Conservation (phyloP, 2,797 vertebrate species). For the Odontamblyopus rebecca region DNA sequence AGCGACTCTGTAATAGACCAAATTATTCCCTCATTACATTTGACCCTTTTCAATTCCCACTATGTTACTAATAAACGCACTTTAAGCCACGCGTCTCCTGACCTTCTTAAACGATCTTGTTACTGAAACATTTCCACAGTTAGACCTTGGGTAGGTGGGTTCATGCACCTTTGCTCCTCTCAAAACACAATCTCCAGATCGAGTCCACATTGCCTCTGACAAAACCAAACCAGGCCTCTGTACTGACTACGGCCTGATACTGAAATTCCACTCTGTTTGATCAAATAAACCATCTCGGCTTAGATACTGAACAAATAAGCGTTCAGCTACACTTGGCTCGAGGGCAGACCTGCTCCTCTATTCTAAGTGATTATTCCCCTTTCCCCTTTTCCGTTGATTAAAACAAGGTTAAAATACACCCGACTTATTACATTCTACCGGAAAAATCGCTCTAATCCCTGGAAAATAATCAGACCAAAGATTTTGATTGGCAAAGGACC, state of each 20-base stretch:
- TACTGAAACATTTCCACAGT: constrained; percentile 56
- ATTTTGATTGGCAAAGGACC: constrained; percentile 64
- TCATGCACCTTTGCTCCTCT: not conserved
- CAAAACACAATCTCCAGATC: constrained; percentile 25
- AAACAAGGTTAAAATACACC: constrained; percentile 74
- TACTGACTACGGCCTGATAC: constrained; percentile 51
- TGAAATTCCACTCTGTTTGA: constrained; percentile 72
- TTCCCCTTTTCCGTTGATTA: constrained; percentile 72
- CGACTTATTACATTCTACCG: constrained; percentile 66
- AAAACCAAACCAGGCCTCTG: constrained; percentile 30
- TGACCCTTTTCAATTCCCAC: not conserved
- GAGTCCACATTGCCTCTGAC: constrained; percentile 48
- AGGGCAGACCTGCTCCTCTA: constrained; percentile 34
- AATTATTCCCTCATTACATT: not conserved
- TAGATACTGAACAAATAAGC: constrained; percentile 79
- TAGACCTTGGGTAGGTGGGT: constrained; percentile 23
- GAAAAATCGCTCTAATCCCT: constrained; percentile 70
- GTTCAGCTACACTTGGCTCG: constrained; percentile 41
- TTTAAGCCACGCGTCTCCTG: constrained; percentile 26
- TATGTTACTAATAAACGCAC: not conserved
- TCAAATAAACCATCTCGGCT: constrained; percentile 77
- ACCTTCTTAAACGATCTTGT: constrained; percentile 52
- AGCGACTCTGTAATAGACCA: not conserved
- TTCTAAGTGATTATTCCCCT: constrained; percentile 75
- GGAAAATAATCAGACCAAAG: constrained; percentile 71